Base-by-base conservation (phyloP, 2,113 vertebrate genomes). In the Cyanistes caeruleus region DNA sequence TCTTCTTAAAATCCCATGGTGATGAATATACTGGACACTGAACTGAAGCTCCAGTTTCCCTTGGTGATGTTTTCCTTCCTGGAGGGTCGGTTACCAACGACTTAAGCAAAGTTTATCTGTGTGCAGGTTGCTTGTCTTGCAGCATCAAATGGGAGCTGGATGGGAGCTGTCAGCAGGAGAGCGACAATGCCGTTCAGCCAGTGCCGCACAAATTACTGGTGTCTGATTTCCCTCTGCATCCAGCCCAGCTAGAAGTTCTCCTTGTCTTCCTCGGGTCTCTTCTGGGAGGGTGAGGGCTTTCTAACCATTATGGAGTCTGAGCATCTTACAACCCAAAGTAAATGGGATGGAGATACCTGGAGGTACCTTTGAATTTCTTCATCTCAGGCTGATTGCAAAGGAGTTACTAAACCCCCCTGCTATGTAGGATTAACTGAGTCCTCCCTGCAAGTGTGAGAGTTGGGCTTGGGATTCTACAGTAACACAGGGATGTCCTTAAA, bases 1-100 rank as follows among this genome's bases (percentile, higher is more conserved):
- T 93, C 28, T 91, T 89, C 84, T 94, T 72, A 51, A 96, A 97
- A 95, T 93, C 84, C 70, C 59, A 33, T 80, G 69, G 86, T 82
- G 90, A 64, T 88, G 87, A 94, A 74, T 85, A 84, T 72, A 77
- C 51, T 86, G 89, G 77, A 91, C 89, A 85, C 89, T 96, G 93
- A 95, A 79, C 86, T 84, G 63, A 37, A 89, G 37, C 84, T 94
- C 39, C 84, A 31, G 41, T 92, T 94, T 93, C 81, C 52, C 82
- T 63, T 90, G 63, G 60, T 7, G 20, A 84, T 72, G n/a, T 79
- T 94, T 91, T 75, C 48, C 70, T 74, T 95, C 39, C 51, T 78
- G 81, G 21, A 63, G 64, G 81, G 35, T 64, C 41, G 67, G 14
- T 41, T 83, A 79, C 60, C 75, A 49, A 83, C 87, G 86, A 43